These are phyloP conservation scores for Lordiphosa clarofinis DNA, from an alignment of 1,140 invertebrate species.

Conservation along the genomic window DNA sequence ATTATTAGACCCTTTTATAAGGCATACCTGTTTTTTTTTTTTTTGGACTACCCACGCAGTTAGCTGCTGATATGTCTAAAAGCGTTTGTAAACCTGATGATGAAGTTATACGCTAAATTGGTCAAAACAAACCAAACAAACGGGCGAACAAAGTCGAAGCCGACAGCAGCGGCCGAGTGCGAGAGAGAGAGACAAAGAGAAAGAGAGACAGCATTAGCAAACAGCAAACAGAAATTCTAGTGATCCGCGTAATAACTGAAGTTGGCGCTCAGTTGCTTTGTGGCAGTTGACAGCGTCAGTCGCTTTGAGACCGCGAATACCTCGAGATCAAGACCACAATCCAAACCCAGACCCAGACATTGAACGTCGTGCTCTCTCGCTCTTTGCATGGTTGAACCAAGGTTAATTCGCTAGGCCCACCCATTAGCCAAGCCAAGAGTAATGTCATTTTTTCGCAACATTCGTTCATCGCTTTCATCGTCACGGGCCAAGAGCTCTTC, in stretches of 20 bases:
- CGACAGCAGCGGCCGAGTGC: constrained; percentile 10
- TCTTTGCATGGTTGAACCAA: constrained; percentile 21
- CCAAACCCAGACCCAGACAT: too few species aligned
- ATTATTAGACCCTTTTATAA: constrained; percentile 26
- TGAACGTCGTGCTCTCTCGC: constrained; percentile 8
- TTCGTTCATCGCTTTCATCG: constrained; percentile 65
- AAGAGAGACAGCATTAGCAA: constrained; percentile 5
- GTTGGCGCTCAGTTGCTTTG: constrained; percentile 60
- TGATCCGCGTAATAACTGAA: constrained; percentile 68
- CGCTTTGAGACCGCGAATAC: too few species aligned
- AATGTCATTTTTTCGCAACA: constrained; percentile 78
- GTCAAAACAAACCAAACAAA: constrained; percentile 64
- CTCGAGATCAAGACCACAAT: too few species aligned
- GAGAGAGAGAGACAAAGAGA: constrained; percentile 4
- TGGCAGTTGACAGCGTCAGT: constrained; percentile 54
- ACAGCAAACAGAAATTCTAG: constrained; percentile 51
- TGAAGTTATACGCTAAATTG: constrained; percentile 71
- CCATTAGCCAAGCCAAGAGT: constrained; percentile 10
- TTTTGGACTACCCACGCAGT: constrained; percentile 39
- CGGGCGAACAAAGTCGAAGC: constrained; percentile 25
- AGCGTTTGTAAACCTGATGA: constrained; percentile 46
- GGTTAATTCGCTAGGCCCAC: constrained; percentile 18
- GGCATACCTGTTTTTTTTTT: background rate
- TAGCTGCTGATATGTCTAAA: constrained; percentile 34
- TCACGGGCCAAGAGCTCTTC: constrained; percentile 69